Evolutionary conservation across 1,140 invertebrate species (phyloP).

Genomic region (Sitophilus oryzae): DNA sequence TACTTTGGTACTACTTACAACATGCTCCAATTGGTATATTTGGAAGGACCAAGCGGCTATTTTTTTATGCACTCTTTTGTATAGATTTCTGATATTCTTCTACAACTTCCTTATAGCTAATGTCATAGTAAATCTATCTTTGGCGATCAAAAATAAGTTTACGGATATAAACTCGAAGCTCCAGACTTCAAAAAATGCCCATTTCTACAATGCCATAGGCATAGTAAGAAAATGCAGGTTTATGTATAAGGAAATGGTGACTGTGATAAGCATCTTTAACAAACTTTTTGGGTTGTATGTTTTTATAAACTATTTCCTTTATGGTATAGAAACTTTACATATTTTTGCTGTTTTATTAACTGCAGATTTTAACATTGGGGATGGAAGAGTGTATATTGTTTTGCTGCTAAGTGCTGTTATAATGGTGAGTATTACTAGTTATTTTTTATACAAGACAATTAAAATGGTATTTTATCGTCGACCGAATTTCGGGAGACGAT

Average conservation of each 20-base stretch:
- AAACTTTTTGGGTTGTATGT: background rate
- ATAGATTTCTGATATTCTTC: background rate
- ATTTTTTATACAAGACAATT: no score
- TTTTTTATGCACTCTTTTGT: background rate
- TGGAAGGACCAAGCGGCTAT: no score
- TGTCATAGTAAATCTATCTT: background rate
- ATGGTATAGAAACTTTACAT: background rate
- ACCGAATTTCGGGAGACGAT: no score
- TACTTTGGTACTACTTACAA: background rate
- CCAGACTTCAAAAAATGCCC: background rate
- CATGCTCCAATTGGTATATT: background rate
- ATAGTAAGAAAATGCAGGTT: constrained; percentile 2
- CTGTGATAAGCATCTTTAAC: background rate
- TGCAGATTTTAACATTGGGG: background rate
- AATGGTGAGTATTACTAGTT: background rate
- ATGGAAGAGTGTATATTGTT: background rate
- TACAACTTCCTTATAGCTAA: background rate
- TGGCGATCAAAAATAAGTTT: background rate
- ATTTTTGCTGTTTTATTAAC: background rate
- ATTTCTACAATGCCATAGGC: background rate
- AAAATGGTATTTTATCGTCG: no score
- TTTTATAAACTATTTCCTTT: background rate
- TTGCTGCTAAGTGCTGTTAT: background rate
- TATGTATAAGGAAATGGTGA: background rate
- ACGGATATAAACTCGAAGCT: background rate